A percentile compares a stretch with the other conserved stretches of the same genome.
These are phyloP conservation scores for Petrolisthes manimaculis DNA, from an alignment of 2,888 invertebrate genomes.

Conservation along the genomic window DNA sequence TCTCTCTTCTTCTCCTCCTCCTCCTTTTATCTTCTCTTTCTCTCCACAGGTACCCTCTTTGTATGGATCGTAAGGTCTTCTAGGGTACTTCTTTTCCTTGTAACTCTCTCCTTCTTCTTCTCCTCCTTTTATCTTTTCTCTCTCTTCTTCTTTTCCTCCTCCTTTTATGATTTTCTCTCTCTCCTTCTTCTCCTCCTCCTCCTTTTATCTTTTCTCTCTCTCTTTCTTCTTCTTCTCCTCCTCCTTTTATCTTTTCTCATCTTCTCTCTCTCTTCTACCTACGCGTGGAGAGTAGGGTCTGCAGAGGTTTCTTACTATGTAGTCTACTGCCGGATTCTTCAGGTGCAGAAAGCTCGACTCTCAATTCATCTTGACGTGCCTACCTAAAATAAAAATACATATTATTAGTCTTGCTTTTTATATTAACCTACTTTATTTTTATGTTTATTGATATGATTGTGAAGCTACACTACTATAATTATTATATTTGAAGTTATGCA, in stretches of 20 bases:
- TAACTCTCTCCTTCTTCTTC: background rate
- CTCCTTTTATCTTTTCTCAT: too few species aligned
- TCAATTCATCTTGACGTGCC: too few species aligned
- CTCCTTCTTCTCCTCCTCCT: background rate
- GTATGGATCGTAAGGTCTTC: too few species aligned
- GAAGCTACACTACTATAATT: too few species aligned
- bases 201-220: conserved; percentile 5
- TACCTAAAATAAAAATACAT: too few species aligned
- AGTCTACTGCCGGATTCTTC: too few species aligned
- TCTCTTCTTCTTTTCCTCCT: background rate
- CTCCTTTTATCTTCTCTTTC: background rate
- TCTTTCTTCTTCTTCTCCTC: background rate
- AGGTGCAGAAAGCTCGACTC: too few species aligned
- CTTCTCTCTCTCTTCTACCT: background rate
- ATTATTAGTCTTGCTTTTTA: too few species aligned
- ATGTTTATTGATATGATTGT: too few species aligned
- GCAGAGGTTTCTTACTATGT: too few species aligned
- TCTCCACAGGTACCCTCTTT: background rate
- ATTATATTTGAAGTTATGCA: too few species aligned
- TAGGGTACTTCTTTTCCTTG: background rate
- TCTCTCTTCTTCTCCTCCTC: background rate
- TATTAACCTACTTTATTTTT: too few species aligned
- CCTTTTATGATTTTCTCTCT: background rate
- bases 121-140: background rate
- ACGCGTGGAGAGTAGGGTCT: background rate